Evolutionary conservation across 2,888 invertebrate species (phyloP).

Genomic region (Camptogramma bilineatum): DNA sequence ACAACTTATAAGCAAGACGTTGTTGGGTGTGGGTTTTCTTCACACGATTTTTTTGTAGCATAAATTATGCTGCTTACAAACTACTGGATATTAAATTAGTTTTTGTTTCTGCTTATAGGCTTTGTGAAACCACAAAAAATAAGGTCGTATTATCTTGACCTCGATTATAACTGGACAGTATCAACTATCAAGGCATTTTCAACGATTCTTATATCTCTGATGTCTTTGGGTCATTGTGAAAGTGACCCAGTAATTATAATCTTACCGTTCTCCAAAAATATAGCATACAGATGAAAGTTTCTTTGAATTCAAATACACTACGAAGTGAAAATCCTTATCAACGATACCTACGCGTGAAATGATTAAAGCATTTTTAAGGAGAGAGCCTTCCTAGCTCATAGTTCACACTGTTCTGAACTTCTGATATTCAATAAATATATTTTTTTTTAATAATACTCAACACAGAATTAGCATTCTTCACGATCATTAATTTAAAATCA

Average conservation of each 20-base stretch:
- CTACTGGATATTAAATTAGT: not conserved
- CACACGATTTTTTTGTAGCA: conserved; percentile 7
- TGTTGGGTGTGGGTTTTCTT: not conserved
- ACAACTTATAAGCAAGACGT: not conserved
- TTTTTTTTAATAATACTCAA: too few relatives aligned
- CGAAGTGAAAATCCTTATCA: too few relatives aligned
- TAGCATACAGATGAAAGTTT: not conserved
- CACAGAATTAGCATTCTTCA: not conserved
- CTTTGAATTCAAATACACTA: not conserved
- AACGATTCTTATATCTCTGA: not conserved
- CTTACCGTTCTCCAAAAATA: not conserved
- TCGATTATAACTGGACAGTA: not conserved
- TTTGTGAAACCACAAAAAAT: not conserved
- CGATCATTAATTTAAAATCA: not conserved
- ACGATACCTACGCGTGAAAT: too few relatives aligned
- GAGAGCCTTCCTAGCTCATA: too few relatives aligned
- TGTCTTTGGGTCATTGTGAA: not conserved
- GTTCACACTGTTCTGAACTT: too few relatives aligned
- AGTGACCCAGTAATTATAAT: not conserved
- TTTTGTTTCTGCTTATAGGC: not conserved
- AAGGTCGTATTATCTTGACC: not conserved
- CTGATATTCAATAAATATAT: too few relatives aligned
- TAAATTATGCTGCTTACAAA: not conserved
- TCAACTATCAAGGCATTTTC: not conserved
- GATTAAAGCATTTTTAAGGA: too few relatives aligned